phyloP scores from a whole-genome alignment of 1,140 invertebrate genomes.

The Probaryconus sp. region DNA sequence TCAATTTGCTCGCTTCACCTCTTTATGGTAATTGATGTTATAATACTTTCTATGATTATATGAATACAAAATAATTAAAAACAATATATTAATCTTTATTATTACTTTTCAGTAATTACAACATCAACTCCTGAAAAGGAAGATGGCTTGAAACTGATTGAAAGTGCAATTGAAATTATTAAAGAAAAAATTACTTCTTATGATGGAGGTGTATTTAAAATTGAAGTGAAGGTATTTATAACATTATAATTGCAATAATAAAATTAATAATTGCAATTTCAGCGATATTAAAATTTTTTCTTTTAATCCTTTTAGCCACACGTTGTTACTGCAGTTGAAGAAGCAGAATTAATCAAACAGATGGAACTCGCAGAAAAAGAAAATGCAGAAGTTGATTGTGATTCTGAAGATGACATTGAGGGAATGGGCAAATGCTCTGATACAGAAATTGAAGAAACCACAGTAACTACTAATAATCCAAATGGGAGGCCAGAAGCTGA shows the following conservation, averaged over 20 bases:
- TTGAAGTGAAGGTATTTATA: conserved; percentile 91
- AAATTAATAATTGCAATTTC: neutral
- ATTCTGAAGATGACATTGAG: conserved; percentile 90
- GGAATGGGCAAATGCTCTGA: conserved; percentile 78
- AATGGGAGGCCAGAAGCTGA: no score
- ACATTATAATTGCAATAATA: neutral
- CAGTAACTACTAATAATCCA: no score
- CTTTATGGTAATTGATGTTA: no score
- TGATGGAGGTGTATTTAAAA: conserved; percentile 95
- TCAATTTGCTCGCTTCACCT: conserved; percentile 99
- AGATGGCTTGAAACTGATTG: conserved; percentile 93
- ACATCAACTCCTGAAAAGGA: conserved; percentile 97
- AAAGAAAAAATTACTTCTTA: conserved; percentile 88
- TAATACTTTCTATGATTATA: no score
- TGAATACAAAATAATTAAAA: neutral
- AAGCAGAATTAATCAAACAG: conserved; percentile 94
- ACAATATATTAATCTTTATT: no score
- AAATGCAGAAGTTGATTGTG: conserved; percentile 95
- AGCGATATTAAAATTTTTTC: neutral
- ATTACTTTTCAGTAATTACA: conserved; percentile 90
- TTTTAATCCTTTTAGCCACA: conserved; percentile 85
- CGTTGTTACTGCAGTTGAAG: conserved; percentile 98
- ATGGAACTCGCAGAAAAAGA: conserved; percentile 96
- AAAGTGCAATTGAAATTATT: conserved; percentile 93
- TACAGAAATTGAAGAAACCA: no score